These are phyloP conservation scores for Tachysurus vachellii DNA, from an alignment of 2,113 vertebrate species.

Conservation along the genomic window DNA sequence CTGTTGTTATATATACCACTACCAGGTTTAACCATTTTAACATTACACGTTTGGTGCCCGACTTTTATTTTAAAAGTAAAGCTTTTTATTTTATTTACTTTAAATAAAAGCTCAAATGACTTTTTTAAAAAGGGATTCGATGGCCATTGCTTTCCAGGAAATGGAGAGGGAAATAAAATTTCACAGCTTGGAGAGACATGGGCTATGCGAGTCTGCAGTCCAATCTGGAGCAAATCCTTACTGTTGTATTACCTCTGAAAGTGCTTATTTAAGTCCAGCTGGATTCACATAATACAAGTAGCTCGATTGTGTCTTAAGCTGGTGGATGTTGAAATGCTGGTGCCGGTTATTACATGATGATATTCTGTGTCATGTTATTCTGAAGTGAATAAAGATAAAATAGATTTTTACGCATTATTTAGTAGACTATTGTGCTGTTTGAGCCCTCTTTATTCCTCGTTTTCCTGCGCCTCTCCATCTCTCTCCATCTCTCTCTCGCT, in stretches of 20 bases:
- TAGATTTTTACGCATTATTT: not conserved
- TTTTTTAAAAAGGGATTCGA: too few relatives aligned
- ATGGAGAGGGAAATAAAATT: conserved; percentile 4
- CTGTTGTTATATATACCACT: too few relatives aligned
- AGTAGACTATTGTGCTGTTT: not conserved
- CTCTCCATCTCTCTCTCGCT: not conserved
- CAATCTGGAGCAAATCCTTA: not conserved
- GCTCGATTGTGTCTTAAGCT: not conserved
- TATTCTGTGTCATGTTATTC: not conserved
- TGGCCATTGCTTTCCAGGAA: conserved; percentile 50
- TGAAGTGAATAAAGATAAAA: too few relatives aligned
- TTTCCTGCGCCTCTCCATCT: not conserved
- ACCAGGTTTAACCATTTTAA: not conserved
- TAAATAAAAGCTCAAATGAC: too few relatives aligned
- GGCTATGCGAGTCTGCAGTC: not conserved
- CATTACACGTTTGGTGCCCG: not conserved
- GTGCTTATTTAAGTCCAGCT: not conserved
- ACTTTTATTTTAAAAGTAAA: not conserved
- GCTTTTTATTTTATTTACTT: too few relatives aligned
- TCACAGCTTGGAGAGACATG: conserved; percentile 3
- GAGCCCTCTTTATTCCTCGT: not conserved
- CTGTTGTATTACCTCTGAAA: not conserved
- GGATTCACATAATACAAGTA: not conserved
- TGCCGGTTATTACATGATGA: not conserved
- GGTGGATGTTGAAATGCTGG: not conserved